Evolutionary conservation across 1,140 invertebrate genomes (phyloP).

Genomic region (Halictus rubicundus): DNA sequence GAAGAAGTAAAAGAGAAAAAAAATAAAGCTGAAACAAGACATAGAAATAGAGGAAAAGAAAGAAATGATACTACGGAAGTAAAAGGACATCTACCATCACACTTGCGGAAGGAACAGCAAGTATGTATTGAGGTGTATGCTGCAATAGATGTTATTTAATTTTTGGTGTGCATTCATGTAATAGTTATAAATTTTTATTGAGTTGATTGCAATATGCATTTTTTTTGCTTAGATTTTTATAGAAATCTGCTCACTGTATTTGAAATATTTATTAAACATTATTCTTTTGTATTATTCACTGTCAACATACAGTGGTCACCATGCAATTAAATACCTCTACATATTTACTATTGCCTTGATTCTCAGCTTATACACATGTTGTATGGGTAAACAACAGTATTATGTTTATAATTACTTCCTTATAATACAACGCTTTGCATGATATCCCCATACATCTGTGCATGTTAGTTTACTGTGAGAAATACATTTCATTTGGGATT

Average conservation of each 20-base stretch:
- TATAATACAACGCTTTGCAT: conserved; percentile 7
- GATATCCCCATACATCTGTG: not conserved
- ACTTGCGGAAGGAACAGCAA: conserved; percentile 53
- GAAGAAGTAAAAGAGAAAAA: conserved; percentile 75
- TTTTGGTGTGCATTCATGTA: conserved; percentile 43
- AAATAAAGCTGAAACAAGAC: conserved; percentile 75
- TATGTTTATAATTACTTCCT: not conserved
- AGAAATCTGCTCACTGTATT: conserved; percentile 16
- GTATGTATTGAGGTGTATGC: conserved; percentile 64
- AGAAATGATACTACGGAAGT: conserved; percentile 54
- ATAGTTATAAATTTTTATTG: conserved; percentile 40
- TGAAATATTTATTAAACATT: not conserved
- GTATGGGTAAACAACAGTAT: not conserved
- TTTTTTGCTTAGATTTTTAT: conserved; percentile 15
- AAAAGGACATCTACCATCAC: conserved; percentile 57
- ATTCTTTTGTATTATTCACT: not conserved
- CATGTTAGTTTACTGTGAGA: not conserved
- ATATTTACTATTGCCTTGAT: conserved; percentile 4
- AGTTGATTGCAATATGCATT: conserved; percentile 21
- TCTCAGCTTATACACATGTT: not conserved
- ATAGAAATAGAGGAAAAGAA: conserved; percentile 63
- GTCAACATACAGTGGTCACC: not conserved
- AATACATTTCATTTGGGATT: not conserved
- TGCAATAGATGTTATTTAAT: conserved; percentile 38
- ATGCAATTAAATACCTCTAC: not conserved